Base-by-base conservation (phyloP, 2,888 invertebrate genomes). In the Drosophila quasianomalipes region DNA sequence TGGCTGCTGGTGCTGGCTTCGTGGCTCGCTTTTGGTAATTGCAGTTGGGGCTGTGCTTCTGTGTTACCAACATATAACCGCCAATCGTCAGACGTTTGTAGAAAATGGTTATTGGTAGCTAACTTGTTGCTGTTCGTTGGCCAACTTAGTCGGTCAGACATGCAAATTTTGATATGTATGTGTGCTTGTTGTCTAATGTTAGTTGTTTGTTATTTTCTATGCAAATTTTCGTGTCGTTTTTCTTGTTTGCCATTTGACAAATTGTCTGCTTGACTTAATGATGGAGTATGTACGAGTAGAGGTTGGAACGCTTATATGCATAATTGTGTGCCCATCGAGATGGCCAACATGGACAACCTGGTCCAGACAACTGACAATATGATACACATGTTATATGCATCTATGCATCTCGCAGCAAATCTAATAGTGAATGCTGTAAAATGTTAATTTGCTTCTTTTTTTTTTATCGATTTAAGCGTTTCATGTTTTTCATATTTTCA, bases 191-290 rank as follows among this genome's bases (percentile, higher is more conserved):
- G 82, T 82, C 83, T 88, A 86, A 86, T 89, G 82, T 75, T 74
- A 76, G 84, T 84, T 86, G 89, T 88, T 85, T 88, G 82, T 82
- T 83, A 74, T 85, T 86, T 83, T 85, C 76, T 79, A 89, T 86
- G 84, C 86, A 86, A 86, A 86, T 84, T 82, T 83, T 79, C 76
- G 71, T 79, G 84, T 79, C 81, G 64, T 62, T 72, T 73, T 71
- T 74, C 76, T 60, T 71, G 74, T 80, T 80, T 80, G 70, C 57
- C 69, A 75, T 82, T 89, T 88, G 85, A 83, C 89, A 85, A 85
- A 86, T 86, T 84, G 87, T 86, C 89, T 84, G 85, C 81, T 89
- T 66, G 82, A 81, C 84, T 86, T 85, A 83, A 89, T 89, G 89
- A 89, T 83, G 84, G 79, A 85, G 74, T 47, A 47, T 26, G 47